Evolutionary conservation across 2,113 vertebrate genomes (phyloP).

Genomic region (Pseudopipra pipra): DNA sequence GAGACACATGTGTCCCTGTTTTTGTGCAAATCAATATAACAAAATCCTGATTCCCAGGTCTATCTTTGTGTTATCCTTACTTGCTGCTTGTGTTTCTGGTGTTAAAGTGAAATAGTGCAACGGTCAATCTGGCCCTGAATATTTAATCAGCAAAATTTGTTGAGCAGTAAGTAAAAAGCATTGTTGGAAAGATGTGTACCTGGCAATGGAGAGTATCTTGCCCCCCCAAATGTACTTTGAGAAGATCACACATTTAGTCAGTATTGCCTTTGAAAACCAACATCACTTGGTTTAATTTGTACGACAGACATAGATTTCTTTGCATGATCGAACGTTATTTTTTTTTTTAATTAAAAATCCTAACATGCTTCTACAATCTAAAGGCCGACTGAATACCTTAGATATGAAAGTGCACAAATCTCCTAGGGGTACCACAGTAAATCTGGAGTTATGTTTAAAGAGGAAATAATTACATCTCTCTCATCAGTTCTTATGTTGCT

Average conservation of each 20-base stretch:
- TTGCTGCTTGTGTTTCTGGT: not conserved
- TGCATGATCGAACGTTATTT: not conserved
- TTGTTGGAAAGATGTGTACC: not conserved
- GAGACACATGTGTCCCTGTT: not conserved
- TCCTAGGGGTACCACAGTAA: not conserved
- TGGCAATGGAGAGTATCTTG: not conserved
- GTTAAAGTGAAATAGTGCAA: not conserved
- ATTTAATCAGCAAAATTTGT: not conserved
- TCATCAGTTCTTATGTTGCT: not conserved
- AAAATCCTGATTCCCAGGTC: not conserved
- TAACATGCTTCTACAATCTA: not conserved
- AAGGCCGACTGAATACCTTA: not conserved
- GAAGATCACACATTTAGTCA: not conserved
- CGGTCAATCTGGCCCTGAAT: not conserved
- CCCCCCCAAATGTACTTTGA: not conserved
- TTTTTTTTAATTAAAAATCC: not conserved
- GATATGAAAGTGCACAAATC: not conserved
- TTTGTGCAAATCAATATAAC: not conserved
- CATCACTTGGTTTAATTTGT: not conserved
- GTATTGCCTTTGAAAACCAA: not conserved
- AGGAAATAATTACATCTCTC: conserved; percentile 14
- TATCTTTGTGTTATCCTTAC: not conserved
- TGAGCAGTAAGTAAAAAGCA: not conserved
- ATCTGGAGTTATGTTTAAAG: not conserved
- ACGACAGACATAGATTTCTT: not conserved